Evolutionary conservation across 2,113 vertebrate species (phyloP).

Genomic region (human (Homo sapiens)): GRCh38 chr5:51323501-51324000

Average conservation of each 20-base stretch:
- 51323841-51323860: not conserved
- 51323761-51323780: not conserved
- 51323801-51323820: not conserved
- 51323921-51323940: not conserved
- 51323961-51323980: no score
- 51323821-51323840: not conserved
- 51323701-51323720: not conserved
- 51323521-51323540: not conserved
- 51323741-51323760: not conserved
- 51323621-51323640: not conserved
- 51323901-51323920: not conserved
- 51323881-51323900: not conserved
- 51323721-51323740: not conserved
- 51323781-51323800: not conserved
- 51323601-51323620: not conserved
- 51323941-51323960: not conserved
- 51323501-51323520: not conserved
- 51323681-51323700: not conserved
- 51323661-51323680: not conserved
- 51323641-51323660: not conserved
- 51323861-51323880: not conserved
- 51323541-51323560: not conserved
- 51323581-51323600: not conserved
- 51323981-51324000: not conserved
- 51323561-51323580: not conserved